A percentile compares a stretch with the other conserved stretches of the same genome.
These are phyloP conservation scores for Leptinotarsa peninsularis DNA, from an alignment of 2,888 invertebrate genomes.

Conservation along the genomic window DNA sequence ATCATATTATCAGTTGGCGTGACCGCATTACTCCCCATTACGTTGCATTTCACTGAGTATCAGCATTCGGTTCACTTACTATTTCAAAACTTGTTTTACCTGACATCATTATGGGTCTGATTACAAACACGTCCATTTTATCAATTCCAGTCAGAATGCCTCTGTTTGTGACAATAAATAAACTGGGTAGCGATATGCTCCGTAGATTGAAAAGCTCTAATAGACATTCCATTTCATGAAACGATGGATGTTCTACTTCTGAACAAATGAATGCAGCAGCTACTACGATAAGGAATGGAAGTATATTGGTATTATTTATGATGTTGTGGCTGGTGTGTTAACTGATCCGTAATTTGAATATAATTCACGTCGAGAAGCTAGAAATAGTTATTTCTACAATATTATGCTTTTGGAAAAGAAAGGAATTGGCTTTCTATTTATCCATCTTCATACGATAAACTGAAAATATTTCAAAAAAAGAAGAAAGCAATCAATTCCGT, in stretches of 20 bases:
- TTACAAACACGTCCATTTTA: slow-evolving; percentile 33
- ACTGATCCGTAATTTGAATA: background rate
- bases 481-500: no score
- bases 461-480: no score
- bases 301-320: background rate
- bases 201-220: slow-evolving; percentile 26
- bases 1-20: slow-evolving; percentile 4
- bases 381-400: no score
- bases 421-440: no score
- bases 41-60: background rate
- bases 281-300: background rate
- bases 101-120: slow-evolving; percentile 33
- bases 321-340: background rate
- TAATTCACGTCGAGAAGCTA: no score
- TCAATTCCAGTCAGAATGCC: slow-evolving; percentile 32
- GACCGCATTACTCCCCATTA: slow-evolving; percentile 10
- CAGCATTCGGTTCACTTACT: slow-evolving; percentile 11
- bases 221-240: background rate
- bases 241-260: background rate
- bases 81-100: slow-evolving; percentile 29
- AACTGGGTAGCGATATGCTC: slow-evolving; percentile 23
- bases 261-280: background rate
- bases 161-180: slow-evolving; percentile 34
- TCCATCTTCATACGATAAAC: no score
- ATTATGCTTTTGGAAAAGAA: no score